These are phyloP conservation scores for Heptranchias perlo DNA, from an alignment of 2,113 vertebrate genomes.

Conservation along the genomic window DNA sequence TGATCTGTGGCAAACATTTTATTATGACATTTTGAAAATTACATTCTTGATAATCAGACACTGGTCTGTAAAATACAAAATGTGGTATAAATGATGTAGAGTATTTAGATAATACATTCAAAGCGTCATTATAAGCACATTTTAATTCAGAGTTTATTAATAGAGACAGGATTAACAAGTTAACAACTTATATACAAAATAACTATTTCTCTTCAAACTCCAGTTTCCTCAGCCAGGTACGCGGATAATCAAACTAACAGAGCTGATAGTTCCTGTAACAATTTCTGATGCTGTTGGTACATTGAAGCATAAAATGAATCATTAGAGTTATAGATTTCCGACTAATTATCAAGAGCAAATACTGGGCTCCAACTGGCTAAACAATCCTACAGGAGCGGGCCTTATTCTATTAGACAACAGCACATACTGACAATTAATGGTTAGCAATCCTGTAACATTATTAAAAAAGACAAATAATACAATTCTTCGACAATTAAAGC, in stretches of 20 bases:
- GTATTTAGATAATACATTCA: neutral
- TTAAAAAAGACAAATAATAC: neutral
- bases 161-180: neutral
- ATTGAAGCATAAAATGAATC: constrained; percentile 8
- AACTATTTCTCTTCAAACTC: neutral
- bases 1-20: constrained; percentile 36
- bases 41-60: constrained; percentile 20
- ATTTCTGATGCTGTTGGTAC: neutral
- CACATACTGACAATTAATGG: neutral
- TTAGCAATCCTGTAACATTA: neutral
- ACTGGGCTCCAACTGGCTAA: neutral
- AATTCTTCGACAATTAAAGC: neutral
- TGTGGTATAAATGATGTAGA: neutral
- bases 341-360: neutral
- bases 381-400: neutral
- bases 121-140: neutral
- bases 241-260: neutral
- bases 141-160: constrained; percentile 8
- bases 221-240: neutral
- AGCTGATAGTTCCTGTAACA: neutral
- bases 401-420: neutral
- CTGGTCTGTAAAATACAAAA: neutral
- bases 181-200: neutral
- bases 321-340: neutral
- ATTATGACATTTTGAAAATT: constrained; percentile 23